Conservation (phyloP, 1,140 invertebrate species). For the Platorchestia sp. region DNA sequence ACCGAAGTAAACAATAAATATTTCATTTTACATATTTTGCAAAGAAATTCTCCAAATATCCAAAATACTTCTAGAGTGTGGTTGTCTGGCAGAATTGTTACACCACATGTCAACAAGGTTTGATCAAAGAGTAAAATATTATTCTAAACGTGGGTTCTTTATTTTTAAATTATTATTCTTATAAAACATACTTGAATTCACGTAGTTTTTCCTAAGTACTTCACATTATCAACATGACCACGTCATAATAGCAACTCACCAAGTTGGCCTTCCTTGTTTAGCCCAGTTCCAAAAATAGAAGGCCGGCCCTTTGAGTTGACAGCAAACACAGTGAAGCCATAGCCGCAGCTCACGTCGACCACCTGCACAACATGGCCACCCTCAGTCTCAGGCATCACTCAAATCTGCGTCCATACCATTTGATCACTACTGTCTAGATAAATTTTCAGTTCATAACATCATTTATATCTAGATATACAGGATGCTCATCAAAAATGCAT, state of each 20-base stretch:
- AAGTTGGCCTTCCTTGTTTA: slow-evolving; percentile 94
- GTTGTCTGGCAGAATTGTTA: too few species aligned
- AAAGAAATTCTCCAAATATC: too few species aligned
- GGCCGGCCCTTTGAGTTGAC: slow-evolving; percentile 77
- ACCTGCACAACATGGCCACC: slow-evolving; percentile 72
- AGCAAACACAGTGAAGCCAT: slow-evolving; percentile 90
- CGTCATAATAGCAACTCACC: slow-evolving; percentile 73
- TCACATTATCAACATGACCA: neutral
- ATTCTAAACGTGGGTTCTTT: neutral
- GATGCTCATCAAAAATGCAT: neutral
- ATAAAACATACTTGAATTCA: neutral
- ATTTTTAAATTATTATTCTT: slow-evolving; percentile 20
- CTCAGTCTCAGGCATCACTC: neutral
- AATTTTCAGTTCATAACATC: neutral
- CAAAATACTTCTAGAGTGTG: too few species aligned
- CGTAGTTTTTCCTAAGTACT: neutral
- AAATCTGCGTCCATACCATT: neutral
- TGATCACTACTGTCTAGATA: neutral
- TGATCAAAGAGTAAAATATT: slow-evolving; percentile 10
- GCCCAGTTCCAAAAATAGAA: slow-evolving; percentile 88
- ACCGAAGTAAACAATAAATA: too few species aligned
- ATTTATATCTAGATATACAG: neutral
- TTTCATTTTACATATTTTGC: too few species aligned
- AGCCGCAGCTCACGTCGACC: slow-evolving; percentile 84
- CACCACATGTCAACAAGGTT: too few species aligned